Conservation (phyloP, 2,888 invertebrate species). For the Athalia cordata region DNA sequence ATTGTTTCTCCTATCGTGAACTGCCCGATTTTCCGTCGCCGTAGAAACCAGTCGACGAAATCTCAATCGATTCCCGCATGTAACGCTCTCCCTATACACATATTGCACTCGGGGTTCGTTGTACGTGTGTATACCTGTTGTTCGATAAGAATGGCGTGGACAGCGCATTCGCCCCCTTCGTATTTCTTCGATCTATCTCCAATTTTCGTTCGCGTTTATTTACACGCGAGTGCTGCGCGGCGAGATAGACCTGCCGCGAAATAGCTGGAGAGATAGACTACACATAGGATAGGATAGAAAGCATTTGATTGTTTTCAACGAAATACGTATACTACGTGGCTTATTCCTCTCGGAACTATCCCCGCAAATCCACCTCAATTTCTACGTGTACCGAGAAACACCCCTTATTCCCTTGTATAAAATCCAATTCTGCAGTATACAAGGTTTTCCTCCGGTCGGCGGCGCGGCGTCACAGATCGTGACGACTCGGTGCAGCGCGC, state of each 20-base stretch:
- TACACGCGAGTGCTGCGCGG: background rate
- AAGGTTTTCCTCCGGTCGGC: too few relatives aligned
- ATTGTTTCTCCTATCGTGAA: background rate
- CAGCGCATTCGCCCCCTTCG: background rate
- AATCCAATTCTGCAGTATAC: too few relatives aligned
- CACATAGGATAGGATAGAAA: background rate
- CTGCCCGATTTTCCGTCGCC: background rate
- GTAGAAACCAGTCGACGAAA: conserved; percentile 1
- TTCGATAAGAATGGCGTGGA: conserved; percentile 14
- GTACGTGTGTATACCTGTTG: background rate
- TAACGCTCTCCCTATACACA: too few relatives aligned
- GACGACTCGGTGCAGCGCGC: too few relatives aligned
- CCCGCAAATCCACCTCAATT: too few relatives aligned
- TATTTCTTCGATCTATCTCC: background rate
- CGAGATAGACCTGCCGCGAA: background rate
- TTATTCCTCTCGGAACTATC: too few relatives aligned
- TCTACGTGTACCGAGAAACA: too few relatives aligned
- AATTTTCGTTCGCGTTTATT: background rate
- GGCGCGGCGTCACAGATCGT: too few relatives aligned
- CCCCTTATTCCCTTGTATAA: too few relatives aligned
- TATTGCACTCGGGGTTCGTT: too few relatives aligned
- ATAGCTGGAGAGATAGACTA: background rate
- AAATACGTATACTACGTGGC: background rate
- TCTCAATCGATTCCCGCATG: conserved; percentile 21
- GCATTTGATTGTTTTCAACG: background rate